Percentiles rank a stretch among this genome's conserved stretches.
Evolutionary conservation across 2,888 invertebrate genomes (phyloP).

Genomic region (Disparrhopalites patrizii): DNA sequence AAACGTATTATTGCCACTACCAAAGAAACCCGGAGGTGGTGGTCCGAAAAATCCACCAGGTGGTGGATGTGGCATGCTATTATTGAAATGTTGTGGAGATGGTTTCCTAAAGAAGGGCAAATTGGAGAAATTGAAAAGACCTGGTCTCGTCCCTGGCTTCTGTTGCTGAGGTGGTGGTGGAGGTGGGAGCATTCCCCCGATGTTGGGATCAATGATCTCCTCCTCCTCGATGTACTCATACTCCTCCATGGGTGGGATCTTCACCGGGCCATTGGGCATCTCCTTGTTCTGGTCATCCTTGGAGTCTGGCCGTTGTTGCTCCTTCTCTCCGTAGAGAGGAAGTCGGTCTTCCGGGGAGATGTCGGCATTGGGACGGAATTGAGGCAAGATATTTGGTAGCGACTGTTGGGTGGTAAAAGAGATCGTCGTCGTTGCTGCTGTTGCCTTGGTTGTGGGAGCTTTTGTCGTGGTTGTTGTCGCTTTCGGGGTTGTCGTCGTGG

Average conservation of each 20-base stretch:
- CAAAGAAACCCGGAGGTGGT: constrained; percentile 20
- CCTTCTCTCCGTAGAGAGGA: constrained; percentile 33
- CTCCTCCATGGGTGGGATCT: constrained; percentile 31
- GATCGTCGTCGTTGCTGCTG: background rate
- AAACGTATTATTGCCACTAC: constrained; percentile 2
- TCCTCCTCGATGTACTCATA: constrained; percentile 30
- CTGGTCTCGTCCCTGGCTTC: constrained; percentile 3
- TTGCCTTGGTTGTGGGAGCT: background rate
- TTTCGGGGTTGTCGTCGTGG: constrained; percentile 9
- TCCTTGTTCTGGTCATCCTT: background rate
- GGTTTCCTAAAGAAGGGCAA: constrained; percentile 20
- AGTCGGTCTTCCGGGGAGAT: constrained; percentile 53
- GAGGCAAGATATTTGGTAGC: constrained; percentile 66
- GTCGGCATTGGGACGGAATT: constrained; percentile 66
- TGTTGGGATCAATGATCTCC: constrained; percentile 18
- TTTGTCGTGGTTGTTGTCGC: background rate
- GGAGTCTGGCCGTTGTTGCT: background rate
- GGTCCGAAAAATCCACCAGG: constrained; percentile 21
- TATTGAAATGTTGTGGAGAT: constrained; percentile 20
- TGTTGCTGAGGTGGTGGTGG: constrained; percentile 14
- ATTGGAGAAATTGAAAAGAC: constrained; percentile 19
- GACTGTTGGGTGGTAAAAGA: background rate
- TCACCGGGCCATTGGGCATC: constrained; percentile 28
- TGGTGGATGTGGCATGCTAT: background rate
- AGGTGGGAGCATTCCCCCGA: constrained; percentile 30